These are phyloP conservation scores for Nycticorax nycticorax DNA, from an alignment of 2,113 vertebrate genomes.

Conservation along the genomic window DNA sequence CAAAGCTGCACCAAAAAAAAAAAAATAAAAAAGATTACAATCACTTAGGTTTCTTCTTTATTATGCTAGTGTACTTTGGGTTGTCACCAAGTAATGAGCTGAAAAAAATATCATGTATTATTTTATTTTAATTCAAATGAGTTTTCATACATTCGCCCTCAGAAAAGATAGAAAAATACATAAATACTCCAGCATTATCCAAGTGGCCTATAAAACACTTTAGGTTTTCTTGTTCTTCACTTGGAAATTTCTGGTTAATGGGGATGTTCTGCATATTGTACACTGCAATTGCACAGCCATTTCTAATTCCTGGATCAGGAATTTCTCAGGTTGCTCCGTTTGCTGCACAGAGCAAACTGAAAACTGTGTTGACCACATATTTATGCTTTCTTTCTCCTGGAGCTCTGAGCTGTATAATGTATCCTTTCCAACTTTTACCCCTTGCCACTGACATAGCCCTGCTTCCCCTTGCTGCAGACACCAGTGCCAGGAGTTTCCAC, in stretches of 20 bases:
- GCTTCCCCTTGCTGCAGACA: not conserved
- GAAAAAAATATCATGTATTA: not conserved
- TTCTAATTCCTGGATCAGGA: not conserved
- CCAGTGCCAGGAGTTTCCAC: not conserved
- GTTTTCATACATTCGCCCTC: not conserved
- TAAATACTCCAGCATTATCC: not conserved
- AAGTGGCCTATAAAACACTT: not conserved
- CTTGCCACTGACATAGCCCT: not conserved
- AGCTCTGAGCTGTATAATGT: not conserved
- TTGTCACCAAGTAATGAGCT: not conserved
- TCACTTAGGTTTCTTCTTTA: not conserved
- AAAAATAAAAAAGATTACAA: not conserved
- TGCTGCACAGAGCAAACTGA: not conserved
- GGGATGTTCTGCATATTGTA: not conserved
- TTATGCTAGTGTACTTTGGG: not conserved
- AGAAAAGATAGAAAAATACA: not conserved
- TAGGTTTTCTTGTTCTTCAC: not conserved
- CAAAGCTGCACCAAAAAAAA: not conserved
- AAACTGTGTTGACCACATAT: accelerated
- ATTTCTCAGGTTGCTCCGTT: not conserved
- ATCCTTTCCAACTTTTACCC: not conserved
- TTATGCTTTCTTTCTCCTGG: not conserved
- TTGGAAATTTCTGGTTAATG: not conserved
- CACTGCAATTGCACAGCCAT: not conserved
- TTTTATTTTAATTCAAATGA: not conserved